Percentiles rank a stretch among this genome's conserved stretches.
Conservation (phyloP, 53 echinoderm and acorn worm species). For the Paracentrotus lividus region DNA sequence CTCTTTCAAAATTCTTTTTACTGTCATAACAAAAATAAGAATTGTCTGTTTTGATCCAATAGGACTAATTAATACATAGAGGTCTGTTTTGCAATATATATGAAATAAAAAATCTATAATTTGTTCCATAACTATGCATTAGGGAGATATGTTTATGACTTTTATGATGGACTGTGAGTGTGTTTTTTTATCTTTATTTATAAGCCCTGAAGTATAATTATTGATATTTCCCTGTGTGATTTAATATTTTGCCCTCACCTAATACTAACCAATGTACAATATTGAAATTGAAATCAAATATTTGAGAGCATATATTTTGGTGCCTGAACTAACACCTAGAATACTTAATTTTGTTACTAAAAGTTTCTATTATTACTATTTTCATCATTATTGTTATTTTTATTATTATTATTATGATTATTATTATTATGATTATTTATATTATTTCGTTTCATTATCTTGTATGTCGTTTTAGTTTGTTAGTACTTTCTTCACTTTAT, state of each 20-base stretch:
- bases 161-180: background rate
- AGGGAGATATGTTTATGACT: background rate
- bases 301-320: background rate
- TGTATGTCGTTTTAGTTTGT: background rate
- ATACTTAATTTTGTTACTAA: background rate
- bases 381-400: background rate
- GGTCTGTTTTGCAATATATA: background rate
- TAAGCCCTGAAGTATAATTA: background rate
- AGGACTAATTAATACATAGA: background rate
- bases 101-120: background rate
- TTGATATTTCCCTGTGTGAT: background rate
- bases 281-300: background rate
- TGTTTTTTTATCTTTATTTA: background rate
- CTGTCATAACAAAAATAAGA: background rate
- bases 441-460: background rate
- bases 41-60: background rate
- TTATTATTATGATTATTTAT: background rate
- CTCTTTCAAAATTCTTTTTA: background rate
- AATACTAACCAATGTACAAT: background rate
- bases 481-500: background rate
- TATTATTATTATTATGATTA: background rate
- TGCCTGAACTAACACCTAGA: background rate
- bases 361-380: background rate
- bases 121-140: constrained; percentile 40
- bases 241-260: background rate